These are phyloP conservation scores for Hesperia comma DNA, from an alignment of 2,888 invertebrate species.

Conservation along the genomic window DNA sequence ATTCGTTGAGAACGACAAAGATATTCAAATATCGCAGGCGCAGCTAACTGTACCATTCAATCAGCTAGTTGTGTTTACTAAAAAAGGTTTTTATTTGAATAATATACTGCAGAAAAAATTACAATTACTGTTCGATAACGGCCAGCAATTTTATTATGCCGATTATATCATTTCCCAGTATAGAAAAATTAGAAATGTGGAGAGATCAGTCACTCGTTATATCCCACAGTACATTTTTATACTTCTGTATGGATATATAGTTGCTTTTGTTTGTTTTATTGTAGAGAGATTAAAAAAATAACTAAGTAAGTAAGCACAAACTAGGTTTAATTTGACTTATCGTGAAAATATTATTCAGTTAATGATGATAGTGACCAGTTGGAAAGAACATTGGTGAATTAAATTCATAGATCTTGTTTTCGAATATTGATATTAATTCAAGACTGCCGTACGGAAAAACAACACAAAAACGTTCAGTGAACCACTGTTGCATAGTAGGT, in stretches of 20 bases:
- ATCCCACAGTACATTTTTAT: not conserved
- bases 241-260: not conserved
- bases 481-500: too few relatives aligned
- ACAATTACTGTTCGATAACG: not conserved
- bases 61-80: not conserved
- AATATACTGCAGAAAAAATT: not conserved
- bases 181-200: not conserved
- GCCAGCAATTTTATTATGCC: not conserved
- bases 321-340: not conserved
- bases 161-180: not conserved
- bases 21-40: not conserved
- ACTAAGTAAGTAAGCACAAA: not conserved
- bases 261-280: not conserved
- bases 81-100: constrained; percentile 1
- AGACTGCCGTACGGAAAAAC: too few relatives aligned
- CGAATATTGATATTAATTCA: too few relatives aligned
- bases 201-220: not conserved
- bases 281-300: not conserved
- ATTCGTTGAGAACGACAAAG: not conserved
- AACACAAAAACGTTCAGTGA: too few relatives aligned
- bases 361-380: too few relatives aligned
- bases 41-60: not conserved
- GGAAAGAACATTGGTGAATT: too few relatives aligned
- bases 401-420: too few relatives aligned
- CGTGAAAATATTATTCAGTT: too few relatives aligned